phyloP scores from a whole-genome alignment of 2,888 invertebrate species.

The Melanophora roralis region DNA sequence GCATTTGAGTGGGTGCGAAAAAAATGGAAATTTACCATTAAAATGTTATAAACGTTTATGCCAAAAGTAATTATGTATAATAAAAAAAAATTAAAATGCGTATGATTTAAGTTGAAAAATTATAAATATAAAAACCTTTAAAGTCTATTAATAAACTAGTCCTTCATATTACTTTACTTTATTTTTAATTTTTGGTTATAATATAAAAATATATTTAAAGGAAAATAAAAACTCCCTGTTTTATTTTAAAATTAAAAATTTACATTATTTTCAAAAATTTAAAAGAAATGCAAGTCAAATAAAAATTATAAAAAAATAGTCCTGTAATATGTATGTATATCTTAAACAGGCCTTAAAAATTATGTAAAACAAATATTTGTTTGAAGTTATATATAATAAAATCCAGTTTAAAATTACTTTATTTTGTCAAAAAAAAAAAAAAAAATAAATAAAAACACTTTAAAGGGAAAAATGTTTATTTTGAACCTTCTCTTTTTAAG shows the following conservation, averaged over 20 bases:
- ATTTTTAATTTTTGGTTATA: no score
- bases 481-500: no score
- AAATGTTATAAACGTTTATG: constrained; percentile 22
- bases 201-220: background rate
- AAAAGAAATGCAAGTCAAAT: background rate
- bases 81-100: constrained; percentile 20
- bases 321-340: no score
- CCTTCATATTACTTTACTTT: constrained; percentile 27
- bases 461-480: background rate
- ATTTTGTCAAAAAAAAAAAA: no score
- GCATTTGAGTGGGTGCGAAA: constrained; percentile 12
- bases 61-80: constrained; percentile 57
- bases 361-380: no score
- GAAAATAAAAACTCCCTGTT: background rate
- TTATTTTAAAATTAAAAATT: background rate
- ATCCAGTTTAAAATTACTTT: background rate
- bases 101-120: constrained; percentile 24
- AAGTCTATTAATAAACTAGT: constrained; percentile 57
- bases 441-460: no score
- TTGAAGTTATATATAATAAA: no score
- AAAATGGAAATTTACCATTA: background rate
- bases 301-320: background rate
- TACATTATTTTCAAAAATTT: background rate
- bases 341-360: no score
- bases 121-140: constrained; percentile 10